Evolutionary conservation across 2,888 invertebrate genomes (phyloP).

Genomic region (Digitonthophagus gazella): DNA sequence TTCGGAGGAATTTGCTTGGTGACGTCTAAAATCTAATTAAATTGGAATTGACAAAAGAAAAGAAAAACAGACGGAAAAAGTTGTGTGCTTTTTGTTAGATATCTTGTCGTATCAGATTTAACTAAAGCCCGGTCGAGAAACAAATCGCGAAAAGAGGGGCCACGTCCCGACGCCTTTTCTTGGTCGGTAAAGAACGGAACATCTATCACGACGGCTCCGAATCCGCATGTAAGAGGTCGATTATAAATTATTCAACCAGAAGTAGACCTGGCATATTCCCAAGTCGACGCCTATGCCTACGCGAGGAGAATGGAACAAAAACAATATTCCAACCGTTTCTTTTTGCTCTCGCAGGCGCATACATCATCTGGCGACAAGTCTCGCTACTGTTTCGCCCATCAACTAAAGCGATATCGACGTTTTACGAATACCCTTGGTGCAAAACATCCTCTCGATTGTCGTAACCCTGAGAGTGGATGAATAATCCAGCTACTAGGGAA

Average conservation of each 20-base stretch:
- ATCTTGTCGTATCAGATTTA: neutral
- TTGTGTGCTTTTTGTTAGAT: neutral
- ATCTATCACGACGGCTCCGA: neutral
- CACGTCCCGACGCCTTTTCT: neutral
- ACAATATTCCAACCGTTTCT: neutral
- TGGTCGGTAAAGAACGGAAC: neutral
- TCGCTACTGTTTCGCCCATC: neutral
- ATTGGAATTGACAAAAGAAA: neutral
- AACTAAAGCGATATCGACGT: neutral
- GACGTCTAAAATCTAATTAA: neutral
- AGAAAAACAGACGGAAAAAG: neutral
- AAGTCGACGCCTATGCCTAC: neutral
- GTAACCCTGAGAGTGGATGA: neutral
- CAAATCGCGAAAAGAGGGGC: neutral
- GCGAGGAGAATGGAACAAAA: neutral
- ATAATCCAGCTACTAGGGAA: too few species aligned
- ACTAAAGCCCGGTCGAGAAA: neutral
- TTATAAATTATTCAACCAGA: neutral
- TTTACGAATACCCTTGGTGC: neutral
- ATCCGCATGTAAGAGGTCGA: neutral
- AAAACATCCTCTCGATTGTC: neutral
- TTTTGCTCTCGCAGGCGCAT: neutral
- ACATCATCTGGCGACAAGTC: neutral
- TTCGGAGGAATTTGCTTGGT: neutral
- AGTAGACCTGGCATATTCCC: neutral